Evolutionary conservation across 2,797 vertebrate genomes (phyloP).

Genomic region (Hemitrygon akajei): DNA sequence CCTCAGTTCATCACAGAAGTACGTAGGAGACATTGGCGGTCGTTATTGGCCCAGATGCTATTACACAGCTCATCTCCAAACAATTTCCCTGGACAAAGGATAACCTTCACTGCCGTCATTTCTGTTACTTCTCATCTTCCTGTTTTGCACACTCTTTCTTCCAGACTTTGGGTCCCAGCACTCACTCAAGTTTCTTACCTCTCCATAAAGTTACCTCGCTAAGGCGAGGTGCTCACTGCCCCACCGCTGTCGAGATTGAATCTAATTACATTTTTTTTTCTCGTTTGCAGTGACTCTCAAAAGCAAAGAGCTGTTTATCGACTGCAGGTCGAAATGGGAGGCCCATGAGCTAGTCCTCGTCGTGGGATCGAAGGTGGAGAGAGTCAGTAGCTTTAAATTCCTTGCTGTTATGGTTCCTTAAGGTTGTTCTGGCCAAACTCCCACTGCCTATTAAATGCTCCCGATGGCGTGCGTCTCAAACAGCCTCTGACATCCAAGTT

Average conservation of each 20-base stretch:
- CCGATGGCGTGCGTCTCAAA: too few relatives aligned
- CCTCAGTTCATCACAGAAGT: too few relatives aligned
- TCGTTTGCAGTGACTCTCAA: slow-evolving; percentile 57
- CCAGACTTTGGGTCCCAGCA: background rate
- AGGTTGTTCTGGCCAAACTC: too few relatives aligned
- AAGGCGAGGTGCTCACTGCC: background rate
- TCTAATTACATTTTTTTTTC: background rate
- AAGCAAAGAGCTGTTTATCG: too few relatives aligned
- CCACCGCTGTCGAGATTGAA: background rate
- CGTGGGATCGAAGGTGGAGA: too few relatives aligned
- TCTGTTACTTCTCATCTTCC: background rate
- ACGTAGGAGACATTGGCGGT: background rate
- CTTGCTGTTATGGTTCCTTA: too few relatives aligned
- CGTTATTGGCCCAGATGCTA: too few relatives aligned
- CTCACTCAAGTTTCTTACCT: background rate
- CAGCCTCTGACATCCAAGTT: too few relatives aligned
- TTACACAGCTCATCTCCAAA: background rate
- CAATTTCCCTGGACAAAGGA: background rate
- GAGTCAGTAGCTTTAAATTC: too few relatives aligned
- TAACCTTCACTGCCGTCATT: background rate
- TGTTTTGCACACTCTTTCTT: background rate
- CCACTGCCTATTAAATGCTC: too few relatives aligned
- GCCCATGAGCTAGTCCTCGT: too few relatives aligned
- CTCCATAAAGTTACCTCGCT: background rate
- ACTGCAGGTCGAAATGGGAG: too few relatives aligned